Evolutionary conservation across 2,113 vertebrate species (phyloP).

Genomic region (Pungitius pungitius): DNA sequence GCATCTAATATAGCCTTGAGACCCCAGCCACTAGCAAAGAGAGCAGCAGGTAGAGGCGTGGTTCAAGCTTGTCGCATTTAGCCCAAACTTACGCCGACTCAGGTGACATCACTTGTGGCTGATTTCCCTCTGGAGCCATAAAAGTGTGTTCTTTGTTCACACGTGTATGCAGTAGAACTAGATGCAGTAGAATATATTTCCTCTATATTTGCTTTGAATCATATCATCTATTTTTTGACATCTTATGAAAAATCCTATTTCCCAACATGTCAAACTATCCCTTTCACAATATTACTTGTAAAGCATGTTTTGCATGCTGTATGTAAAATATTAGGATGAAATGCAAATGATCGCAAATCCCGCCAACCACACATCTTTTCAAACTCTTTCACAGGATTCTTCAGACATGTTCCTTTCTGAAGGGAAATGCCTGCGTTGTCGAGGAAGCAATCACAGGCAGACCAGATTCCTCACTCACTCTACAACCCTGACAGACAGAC

Average conservation of each 20-base stretch:
- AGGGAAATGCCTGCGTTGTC: slow-evolving; percentile 16
- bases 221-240: background rate
- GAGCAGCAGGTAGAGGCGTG: background rate
- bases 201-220: background rate
- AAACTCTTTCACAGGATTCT: slow-evolving; percentile 21
- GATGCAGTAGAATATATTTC: background rate
- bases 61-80: background rate
- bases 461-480: slow-evolving; percentile 31
- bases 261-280: background rate
- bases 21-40: background rate
- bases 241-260: background rate
- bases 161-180: background rate
- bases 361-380: slow-evolving; percentile 17
- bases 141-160: background rate
- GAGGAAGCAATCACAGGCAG: slow-evolving; percentile 36
- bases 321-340: background rate
- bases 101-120: background rate
- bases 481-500: slow-evolving; percentile 52
- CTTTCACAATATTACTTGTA: background rate
- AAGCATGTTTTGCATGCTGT: background rate
- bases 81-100: background rate
- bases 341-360: slow-evolving; percentile 9
- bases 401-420: slow-evolving; percentile 1
- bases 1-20: background rate
- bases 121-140: background rate